Evolutionary conservation across 1,140 invertebrate species (phyloP), one percentile per base, ranked within the genome.

Genomic region (Hirudo medicinalis): DNA sequence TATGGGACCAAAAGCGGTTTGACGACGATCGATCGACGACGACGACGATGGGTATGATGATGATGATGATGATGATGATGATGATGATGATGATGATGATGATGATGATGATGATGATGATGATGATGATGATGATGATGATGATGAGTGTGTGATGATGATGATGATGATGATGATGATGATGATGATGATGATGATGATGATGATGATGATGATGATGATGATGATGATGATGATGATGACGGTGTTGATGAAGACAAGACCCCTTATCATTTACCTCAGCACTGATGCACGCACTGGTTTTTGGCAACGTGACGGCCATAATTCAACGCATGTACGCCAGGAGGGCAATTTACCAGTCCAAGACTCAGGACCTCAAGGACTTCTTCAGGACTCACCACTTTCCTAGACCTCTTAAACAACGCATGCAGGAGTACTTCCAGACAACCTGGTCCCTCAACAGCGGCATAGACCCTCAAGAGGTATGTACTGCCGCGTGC

Each of bases 371-470:
- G 72, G 81, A 82, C 70, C 75, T 82, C 13, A 82, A 82, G 73
- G 81, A 82, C 70, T 82, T 82, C 75, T 80, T 80, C 71, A 75
- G 79, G 1, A 79, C 70, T 54, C 74, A 75, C 70, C 73, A 73
- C 32, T 92, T 95, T 80, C 92, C 94, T 0, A 92, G 94, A 74
- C 91, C 94, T 78, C 82, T 97, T 55, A 91, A 94, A 76, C 93
- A 96, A 84, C 85, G 92, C 74, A 83, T 97, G 75, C 93, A 97
- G 82, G 94, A 97, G 80, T 97, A 96, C 82, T 97, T 97, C 80
- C 93, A 97, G 82, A 93, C 96, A 80, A 93, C 92, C 4, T 97
- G 94, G 94, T 92, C 91, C 17, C 96, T 95, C 80, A 97, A 94
- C 29, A 97, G 96, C 80, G 94, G 94, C 57, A 96, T 96, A 73